Evolutionary conservation across 2,113 vertebrate genomes (phyloP), one percentile per base, ranked within the genome.

Genomic region (Percopsis transmontana): DNA sequence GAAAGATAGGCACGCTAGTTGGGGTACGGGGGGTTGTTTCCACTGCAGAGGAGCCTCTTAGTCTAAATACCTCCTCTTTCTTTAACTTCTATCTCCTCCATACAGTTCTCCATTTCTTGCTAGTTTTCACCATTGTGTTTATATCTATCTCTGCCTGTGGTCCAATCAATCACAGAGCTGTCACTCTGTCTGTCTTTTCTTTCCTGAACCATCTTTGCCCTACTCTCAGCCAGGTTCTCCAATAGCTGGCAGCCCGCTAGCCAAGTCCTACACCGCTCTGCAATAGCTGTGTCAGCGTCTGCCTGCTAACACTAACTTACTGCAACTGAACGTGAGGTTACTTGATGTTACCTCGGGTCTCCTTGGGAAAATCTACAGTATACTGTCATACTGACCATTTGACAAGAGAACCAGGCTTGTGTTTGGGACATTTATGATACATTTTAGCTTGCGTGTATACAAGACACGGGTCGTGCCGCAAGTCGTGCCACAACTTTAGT

Each of bases 41-140:
- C 72, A 73, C 84, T 80, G 88, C 86, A 84, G 79, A 70, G 65
- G 64, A 70, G 41, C 24, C 50, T 72, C 64, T 68, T 18, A 57
- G 64, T 59, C 61, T 33, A 33, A 33, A 7, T 33, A 33, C n/a
- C 59, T 57, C 68, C 40, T 55, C 50, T 33, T 6, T 33, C 5
- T 33, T 19, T 15, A 20, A 58, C 15, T 19, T 62, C 39, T 53
- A 18, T 62, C 61, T 59, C 58, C 23, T 27, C 41, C 33, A 72
- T 58, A 73, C 62, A 62, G 27, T 2, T 33, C 47, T 51, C 16
- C 40, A 27, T 62, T n/a, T 42, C 57, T 53, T 8, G 40, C 69
- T 56, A 38, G 67, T 42, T 42, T 10, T 55, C 21, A 65, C 14
- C n/a, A n/a, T n/a, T 20, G 12, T 12, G 23, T 20, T 45, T 66